Conservation (phyloP, 1,140 invertebrate species). For the Pectinophora gossypiella region DNA sequence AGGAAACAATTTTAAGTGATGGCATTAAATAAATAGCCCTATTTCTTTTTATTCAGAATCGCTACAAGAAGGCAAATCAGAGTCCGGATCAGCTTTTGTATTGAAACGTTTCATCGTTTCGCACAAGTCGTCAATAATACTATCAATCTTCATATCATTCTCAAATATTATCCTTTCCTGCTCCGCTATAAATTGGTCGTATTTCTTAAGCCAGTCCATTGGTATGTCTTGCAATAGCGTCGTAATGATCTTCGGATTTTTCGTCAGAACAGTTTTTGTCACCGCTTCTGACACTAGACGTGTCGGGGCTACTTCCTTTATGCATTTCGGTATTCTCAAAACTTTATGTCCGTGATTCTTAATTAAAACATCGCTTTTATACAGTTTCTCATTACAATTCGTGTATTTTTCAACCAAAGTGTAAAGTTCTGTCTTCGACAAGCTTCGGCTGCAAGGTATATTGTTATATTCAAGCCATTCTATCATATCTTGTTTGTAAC, state of each 20-base stretch:
- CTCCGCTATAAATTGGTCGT: neutral
- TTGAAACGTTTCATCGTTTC: neutral
- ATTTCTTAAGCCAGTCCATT: neutral
- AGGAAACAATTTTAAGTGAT: no score
- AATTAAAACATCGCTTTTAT: constrained; percentile 22
- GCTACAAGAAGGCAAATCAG: constrained; percentile 16
- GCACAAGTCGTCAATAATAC: neutral
- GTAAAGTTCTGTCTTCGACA: constrained; percentile 29
- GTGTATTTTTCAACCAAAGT: constrained; percentile 23
- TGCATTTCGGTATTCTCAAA: constrained; percentile 24
- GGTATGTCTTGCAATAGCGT: neutral
- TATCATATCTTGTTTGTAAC: constrained; percentile 26
- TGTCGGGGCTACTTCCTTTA: constrained; percentile 19
- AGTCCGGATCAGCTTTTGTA: constrained; percentile 6
- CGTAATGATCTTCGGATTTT: neutral
- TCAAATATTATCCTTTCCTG: neutral
- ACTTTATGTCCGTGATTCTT: constrained; percentile 15
- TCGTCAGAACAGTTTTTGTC: neutral
- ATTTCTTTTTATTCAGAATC: constrained; percentile 24
- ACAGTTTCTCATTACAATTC: constrained; percentile 18
- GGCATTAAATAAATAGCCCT: no score
- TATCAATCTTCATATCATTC: neutral
- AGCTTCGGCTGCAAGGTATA: constrained; percentile 17
- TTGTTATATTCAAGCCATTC: constrained; percentile 28
- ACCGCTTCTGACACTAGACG: neutral